These are phyloP conservation scores for Drosophila suboccidentalis DNA, from an alignment of 2,888 invertebrate species.

Conservation along the genomic window DNA sequence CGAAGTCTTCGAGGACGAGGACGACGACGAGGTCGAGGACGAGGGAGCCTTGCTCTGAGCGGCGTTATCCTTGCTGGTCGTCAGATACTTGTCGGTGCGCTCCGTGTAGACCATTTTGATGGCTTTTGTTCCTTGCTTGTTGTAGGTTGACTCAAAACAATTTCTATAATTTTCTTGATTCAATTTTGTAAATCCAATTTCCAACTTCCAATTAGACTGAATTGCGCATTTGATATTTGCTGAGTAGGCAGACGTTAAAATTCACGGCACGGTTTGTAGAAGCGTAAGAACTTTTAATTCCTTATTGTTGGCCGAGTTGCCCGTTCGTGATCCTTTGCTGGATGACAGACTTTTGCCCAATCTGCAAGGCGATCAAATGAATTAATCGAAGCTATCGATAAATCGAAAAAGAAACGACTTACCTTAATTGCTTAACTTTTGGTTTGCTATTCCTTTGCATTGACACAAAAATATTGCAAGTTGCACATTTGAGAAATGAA, in stretches of 20 bases:
- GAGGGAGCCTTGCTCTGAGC: slow-evolving; percentile 31
- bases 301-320: slow-evolving; percentile 85
- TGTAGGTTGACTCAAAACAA: slow-evolving; percentile 18
- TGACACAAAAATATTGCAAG: slow-evolving; percentile 83
- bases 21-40: slow-evolving; percentile 8
- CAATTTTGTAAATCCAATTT: slow-evolving; percentile 36
- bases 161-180: slow-evolving; percentile 23
- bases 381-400: neutral
- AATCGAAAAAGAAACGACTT: slow-evolving; percentile 9
- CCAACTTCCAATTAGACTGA: slow-evolving; percentile 39
- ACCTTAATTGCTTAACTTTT: slow-evolving; percentile 73
- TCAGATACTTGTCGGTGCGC: slow-evolving; percentile 81
- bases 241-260: slow-evolving; percentile 29
- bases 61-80: slow-evolving; percentile 60
- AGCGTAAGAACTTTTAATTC: slow-evolving; percentile 85
- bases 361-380: slow-evolving; percentile 54
- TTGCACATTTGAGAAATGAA: slow-evolving; percentile 65
- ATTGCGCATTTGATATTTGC: slow-evolving; percentile 46
- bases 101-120: slow-evolving; percentile 83
- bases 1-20: slow-evolving; percentile 16
- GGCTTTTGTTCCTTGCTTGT: slow-evolving; percentile 15
- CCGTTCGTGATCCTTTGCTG: slow-evolving; percentile 84
- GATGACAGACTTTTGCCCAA: slow-evolving; percentile 83
- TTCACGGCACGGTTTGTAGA: slow-evolving; percentile 85
- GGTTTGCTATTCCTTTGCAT: slow-evolving; percentile 82